These are phyloP conservation scores for Tetraodon nigroviridis DNA, from an alignment of 2,113 vertebrate genomes.

Conservation along the genomic window DNA sequence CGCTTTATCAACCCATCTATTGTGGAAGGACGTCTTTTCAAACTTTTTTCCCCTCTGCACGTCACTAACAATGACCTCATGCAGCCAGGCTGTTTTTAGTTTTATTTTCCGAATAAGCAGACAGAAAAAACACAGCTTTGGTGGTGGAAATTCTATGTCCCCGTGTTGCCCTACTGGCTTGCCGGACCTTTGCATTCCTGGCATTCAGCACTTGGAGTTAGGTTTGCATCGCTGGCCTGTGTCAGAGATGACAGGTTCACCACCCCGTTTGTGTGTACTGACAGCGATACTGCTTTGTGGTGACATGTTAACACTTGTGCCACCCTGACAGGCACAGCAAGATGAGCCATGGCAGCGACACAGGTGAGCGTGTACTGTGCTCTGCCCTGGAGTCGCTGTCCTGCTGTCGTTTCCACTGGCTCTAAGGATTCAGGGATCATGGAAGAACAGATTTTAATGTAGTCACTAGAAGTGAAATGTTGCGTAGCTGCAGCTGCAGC, in stretches of 20 bases:
- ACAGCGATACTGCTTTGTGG: conserved; percentile 34
- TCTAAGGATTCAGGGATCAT: conserved; percentile 37
- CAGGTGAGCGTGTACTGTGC: conserved; percentile 49
- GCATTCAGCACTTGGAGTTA: conserved; percentile 50
- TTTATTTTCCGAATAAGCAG: not conserved
- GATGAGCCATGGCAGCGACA: conserved; percentile 43
- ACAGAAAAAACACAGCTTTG: conserved; percentile 11
- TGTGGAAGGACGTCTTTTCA: conserved; percentile 19
- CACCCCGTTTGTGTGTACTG: conserved; percentile 18
- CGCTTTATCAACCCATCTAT: conserved; percentile 40
- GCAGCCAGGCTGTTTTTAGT: too few relatives aligned
- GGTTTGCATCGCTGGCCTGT: conserved; percentile 17
- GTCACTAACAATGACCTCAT: too few relatives aligned
- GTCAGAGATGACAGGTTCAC: conserved; percentile 39
- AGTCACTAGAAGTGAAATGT: too few relatives aligned
- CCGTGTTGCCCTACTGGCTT: not conserved
- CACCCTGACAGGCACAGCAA: conserved; percentile 20
- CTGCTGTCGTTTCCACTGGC: conserved; percentile 29
- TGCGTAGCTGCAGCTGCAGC: not conserved
- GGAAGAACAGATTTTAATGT: not conserved
- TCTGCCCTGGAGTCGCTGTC: conserved; percentile 8
- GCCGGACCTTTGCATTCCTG: conserved; percentile 53
- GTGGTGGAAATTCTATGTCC: too few relatives aligned
- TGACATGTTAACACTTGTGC: conserved; percentile 54
- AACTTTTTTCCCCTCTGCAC: not conserved